A percentile compares a stretch with the other conserved stretches of the same genome.
phyloP scores from a whole-genome alignment of 2,888 invertebrate genomes.

The Ferdinandea cuprea region DNA sequence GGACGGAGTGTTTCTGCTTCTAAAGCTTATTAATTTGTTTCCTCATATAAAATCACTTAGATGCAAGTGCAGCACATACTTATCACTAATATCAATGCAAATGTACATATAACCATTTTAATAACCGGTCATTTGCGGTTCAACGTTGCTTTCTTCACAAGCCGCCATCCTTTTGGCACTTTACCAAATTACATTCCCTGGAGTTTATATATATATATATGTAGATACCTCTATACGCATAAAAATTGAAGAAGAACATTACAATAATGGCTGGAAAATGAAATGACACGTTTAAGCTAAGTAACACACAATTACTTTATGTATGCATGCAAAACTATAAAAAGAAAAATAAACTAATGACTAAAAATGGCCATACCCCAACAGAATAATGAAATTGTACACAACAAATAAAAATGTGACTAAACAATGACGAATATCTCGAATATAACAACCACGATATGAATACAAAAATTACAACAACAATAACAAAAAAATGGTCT shows the following conservation, averaged over 20 bases:
- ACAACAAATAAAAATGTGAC: conserved; percentile 1
- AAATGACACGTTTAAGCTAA: conserved; percentile 33
- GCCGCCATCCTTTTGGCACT: conserved; percentile 41
- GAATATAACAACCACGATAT: conserved; percentile 3
- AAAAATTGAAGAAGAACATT: conserved; percentile 13
- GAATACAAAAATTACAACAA: conserved; percentile 31
- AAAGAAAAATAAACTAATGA: conserved; percentile 4
- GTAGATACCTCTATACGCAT: no score
- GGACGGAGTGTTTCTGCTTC: no score
- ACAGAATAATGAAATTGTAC: conserved; percentile 23
- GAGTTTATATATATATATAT: conserved; percentile 26
- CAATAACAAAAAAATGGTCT: conserved; percentile 14
- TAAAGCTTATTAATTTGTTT: no score
- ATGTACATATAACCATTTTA: background rate
- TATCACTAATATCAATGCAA: no score
- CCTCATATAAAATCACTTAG: no score
- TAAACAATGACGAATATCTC: conserved; percentile 13
- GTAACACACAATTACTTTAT: conserved; percentile 21
- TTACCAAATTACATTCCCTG: conserved; percentile 29
- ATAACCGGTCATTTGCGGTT: conserved; percentile 32
- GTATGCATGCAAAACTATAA: conserved; percentile 46
- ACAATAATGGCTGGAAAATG: conserved; percentile 11
- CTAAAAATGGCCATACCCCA: conserved; percentile 37
- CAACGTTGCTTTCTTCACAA: conserved; percentile 19
- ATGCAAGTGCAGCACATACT: no score